Evolutionary conservation across 1,140 invertebrate species (phyloP).

Genomic region (Euura lappo): DNA sequence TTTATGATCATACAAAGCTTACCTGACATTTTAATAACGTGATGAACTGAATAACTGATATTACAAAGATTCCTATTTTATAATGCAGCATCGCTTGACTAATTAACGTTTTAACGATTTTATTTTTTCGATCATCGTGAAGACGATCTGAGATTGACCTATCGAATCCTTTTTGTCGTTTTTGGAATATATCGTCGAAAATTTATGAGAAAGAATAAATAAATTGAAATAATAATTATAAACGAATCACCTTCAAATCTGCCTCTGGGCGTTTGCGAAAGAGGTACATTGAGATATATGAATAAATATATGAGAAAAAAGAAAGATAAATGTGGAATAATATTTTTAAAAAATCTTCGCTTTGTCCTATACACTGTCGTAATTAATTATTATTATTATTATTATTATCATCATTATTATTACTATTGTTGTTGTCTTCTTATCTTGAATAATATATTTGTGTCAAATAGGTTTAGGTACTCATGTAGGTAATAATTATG

Average conservation of each 20-base stretch:
- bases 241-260: neutral
- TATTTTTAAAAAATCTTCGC: neutral
- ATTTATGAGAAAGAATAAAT: no score
- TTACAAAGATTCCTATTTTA: neutral
- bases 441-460: constrained; percentile 38
- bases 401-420: constrained; percentile 26
- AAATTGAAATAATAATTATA: no score
- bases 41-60: neutral
- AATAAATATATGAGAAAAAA: constrained; percentile 12
- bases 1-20: no score
- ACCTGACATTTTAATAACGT: neutral
- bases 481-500: neutral
- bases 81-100: neutral
- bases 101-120: no score
- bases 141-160: no score
- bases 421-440: constrained; percentile 41
- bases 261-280: constrained; percentile 17
- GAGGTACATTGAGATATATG: constrained; percentile 11
- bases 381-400: constrained; percentile 8
- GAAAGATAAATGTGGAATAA: constrained; percentile 9
- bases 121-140: no score
- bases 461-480: constrained; percentile 29
- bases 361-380: neutral
- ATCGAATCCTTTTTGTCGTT: no score
- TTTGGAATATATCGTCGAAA: no score